Percentiles rank a stretch among this genome's conserved stretches.
Conservation (phyloP, 2,888 invertebrate genomes). For the Chalcosyrphus nemorum region DNA sequence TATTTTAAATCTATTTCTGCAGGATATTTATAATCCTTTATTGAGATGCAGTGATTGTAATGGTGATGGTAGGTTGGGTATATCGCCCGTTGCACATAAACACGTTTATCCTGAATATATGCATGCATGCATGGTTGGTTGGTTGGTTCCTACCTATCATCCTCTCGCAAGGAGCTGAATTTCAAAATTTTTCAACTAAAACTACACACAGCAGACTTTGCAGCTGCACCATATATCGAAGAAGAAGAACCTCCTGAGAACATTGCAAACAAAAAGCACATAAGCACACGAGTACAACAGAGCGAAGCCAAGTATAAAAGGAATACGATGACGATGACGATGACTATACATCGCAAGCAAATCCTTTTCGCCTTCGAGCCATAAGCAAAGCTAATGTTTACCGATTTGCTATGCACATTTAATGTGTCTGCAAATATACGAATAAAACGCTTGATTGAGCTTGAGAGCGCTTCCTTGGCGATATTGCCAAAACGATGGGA, state of each 20-base stretch:
- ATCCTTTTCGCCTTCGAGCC: constrained; percentile 69
- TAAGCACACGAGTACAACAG: no score
- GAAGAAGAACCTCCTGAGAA: no score
- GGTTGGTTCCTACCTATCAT: not conserved
- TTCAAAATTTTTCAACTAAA: constrained; percentile 22
- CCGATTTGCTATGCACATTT: constrained; percentile 74
- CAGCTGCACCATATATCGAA: not conserved
- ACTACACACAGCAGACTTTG: not conserved
- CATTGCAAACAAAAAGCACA: constrained; percentile 40
- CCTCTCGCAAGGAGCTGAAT: constrained; percentile 20
- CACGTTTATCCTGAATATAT: constrained; percentile 53
- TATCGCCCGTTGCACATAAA: constrained; percentile 32
- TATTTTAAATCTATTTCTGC: constrained; percentile 71
- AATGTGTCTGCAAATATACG: constrained; percentile 74
- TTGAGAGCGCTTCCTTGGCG: constrained; percentile 67
- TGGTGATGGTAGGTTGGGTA: not conserved
- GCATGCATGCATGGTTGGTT: constrained; percentile 29
- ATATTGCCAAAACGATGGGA: constrained; percentile 70
- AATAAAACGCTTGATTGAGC: constrained; percentile 75
- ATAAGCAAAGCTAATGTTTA: constrained; percentile 74
- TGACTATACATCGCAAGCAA: constrained; percentile 52
- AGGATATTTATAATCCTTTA: constrained; percentile 71
- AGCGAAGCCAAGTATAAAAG: not conserved
- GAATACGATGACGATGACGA: constrained; percentile 2
- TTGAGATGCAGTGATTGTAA: constrained; percentile 61